These are phyloP conservation scores for Butorides virescens DNA, from an alignment of 2,113 vertebrate species.

Conservation along the genomic window DNA sequence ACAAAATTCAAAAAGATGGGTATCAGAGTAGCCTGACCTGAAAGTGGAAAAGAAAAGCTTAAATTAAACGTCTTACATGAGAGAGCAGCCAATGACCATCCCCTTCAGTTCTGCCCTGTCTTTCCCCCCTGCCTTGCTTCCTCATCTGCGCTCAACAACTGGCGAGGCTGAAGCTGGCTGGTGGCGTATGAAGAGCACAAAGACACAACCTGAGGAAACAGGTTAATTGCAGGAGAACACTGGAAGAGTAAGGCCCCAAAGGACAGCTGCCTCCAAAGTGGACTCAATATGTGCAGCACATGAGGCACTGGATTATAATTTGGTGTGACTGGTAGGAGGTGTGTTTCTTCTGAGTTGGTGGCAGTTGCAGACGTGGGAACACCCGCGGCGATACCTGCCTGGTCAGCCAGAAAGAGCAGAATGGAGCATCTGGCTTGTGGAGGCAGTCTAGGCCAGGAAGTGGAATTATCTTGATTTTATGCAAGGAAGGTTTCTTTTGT, in stretches of 20 bases:
- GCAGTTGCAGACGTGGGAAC: neutral
- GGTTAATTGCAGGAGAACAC: neutral
- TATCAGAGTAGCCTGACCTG: neutral
- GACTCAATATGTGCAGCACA: neutral
- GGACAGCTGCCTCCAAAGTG: neutral
- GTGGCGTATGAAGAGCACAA: neutral
- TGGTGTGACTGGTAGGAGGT: neutral
- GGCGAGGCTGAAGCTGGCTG: neutral
- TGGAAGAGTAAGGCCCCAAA: neutral
- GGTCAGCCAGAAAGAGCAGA: constrained; percentile 6
- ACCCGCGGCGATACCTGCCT: neutral
- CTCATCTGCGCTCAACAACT: neutral
- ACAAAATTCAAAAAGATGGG: neutral
- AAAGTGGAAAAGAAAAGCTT: neutral
- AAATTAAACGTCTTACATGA: neutral
- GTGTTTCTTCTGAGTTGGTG: constrained; percentile 20
- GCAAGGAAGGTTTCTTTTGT: neutral
- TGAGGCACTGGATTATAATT: neutral
- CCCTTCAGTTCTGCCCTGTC: neutral
- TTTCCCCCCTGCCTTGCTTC: neutral
- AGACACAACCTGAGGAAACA: neutral
- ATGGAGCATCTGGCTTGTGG: neutral
- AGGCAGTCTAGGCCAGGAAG: neutral
- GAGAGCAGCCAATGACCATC: neutral
- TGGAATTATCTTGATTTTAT: neutral